Evolutionary conservation across 2,888 invertebrate species (phyloP), one percentile per base, ranked within the genome.

Genomic region (Cyclophora punctaria): DNA sequence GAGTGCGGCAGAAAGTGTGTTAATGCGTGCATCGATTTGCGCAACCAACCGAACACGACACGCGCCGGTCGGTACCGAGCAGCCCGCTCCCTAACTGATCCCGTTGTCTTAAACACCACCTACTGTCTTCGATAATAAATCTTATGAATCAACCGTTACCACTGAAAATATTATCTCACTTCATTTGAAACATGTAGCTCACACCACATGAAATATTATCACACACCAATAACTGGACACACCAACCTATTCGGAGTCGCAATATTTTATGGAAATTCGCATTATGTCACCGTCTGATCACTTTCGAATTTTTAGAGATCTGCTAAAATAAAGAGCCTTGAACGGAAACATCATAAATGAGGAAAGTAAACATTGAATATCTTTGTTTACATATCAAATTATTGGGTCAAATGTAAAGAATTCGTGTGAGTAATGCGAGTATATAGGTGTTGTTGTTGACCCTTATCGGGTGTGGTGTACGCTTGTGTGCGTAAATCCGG

Each of bases 1-100:
- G 46, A 51, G 44, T 49, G 52, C 62, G 64, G 65, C 80, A 75
- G 80, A 85, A 86, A 84, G 83, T 86, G 80, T 84, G 85, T 72
- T 82, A 83, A 75, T 72, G 72, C 72, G 70, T 76, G 70, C 73
- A 70, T 66, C 71, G 67, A 69, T 75, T 71, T 81, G 75, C 72
- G 73, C 84, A 81, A 69, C 80, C 70, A 67, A 79, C 73, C 83
- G 79, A 68, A 63, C 60, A 74, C 71, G 78, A 76, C 73, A 78
- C 80, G 80, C 80, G 68, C 77, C 64, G 56, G 56, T 52, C 52
- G 50, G 48, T 45, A 40, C 48, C 62, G 60, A 20, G 20, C 61
- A 60, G 53, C 62, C 58, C 62, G 63, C 66, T 75, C 77, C 78
- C 73, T 72, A 68, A 60, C 57, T 53, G 59, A 67, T 81, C 80